phyloP scores from a whole-genome alignment of 2,888 invertebrate genomes.

The Chloromyia formosa region DNA sequence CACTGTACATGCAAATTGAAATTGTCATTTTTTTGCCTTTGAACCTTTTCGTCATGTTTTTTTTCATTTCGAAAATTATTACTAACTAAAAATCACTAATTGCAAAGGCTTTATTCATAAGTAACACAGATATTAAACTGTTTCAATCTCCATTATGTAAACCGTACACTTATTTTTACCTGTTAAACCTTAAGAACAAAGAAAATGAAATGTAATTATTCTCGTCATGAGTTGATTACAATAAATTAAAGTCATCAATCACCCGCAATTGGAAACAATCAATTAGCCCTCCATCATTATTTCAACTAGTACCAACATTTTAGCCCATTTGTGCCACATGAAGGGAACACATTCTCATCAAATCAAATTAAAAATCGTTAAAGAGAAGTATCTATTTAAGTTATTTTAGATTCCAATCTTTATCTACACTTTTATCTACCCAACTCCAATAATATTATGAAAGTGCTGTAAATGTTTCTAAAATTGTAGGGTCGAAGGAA shows the following conservation, averaged over 20 bases:
- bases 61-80: too few species aligned
- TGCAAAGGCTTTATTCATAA: too few species aligned
- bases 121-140: too few species aligned
- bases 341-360: conserved; percentile 6
- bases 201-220: too few species aligned
- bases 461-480: not conserved
- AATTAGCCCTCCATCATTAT: not conserved
- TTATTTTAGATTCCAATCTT: not conserved
- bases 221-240: not conserved
- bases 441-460: too few species aligned
- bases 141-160: too few species aligned
- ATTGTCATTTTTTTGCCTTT: too few species aligned
- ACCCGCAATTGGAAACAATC: conserved; percentile 9
- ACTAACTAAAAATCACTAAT: too few species aligned
- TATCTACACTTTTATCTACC: not conserved
- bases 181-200: too few species aligned
- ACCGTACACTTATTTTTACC: too few species aligned
- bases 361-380: conserved; percentile 5
- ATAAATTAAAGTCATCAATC: not conserved
- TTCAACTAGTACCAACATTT: not conserved
- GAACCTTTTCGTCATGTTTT: too few species aligned
- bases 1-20: too few species aligned
- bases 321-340: not conserved
- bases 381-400: not conserved
- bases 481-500: not conserved